Evolutionary conservation across 2,888 invertebrate species (phyloP).

Genomic region (Patella ulyssiponensis): DNA sequence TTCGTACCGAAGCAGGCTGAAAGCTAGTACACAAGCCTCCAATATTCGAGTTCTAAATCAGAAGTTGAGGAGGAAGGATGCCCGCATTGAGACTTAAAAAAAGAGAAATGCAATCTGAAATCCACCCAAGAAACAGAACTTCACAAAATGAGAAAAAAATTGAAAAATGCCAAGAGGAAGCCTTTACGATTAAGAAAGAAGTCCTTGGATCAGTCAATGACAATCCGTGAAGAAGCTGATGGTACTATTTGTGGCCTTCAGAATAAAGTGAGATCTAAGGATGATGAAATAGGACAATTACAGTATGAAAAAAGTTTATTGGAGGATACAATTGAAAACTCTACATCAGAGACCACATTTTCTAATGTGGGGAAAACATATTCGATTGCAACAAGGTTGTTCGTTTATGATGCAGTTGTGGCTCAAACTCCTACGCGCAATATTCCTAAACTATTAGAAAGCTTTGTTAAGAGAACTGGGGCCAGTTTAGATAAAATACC

Average conservation of each 20-base stretch:
- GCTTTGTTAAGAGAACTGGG: not conserved
- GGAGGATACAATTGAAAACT: not conserved
- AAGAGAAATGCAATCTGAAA: not conserved
- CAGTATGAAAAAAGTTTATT: conserved; percentile 1
- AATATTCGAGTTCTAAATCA: not conserved
- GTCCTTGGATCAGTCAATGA: not conserved
- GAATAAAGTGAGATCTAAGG: not conserved
- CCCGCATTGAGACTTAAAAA: not conserved
- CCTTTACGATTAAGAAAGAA: not conserved
- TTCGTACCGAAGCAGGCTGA: too few species aligned
- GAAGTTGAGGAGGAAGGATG: not conserved
- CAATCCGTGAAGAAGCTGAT: too few species aligned
- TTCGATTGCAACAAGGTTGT: conserved; percentile 20
- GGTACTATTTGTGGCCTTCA: not conserved
- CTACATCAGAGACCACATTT: not conserved
- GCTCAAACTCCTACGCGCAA: conserved; percentile 3
- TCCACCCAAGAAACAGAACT: not conserved
- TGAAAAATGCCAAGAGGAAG: not conserved
- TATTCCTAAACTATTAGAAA: not conserved
- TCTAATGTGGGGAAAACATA: conserved; percentile 7
- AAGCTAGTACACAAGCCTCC: not conserved
- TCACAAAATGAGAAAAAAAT: not conserved
- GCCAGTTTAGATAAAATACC: not conserved
- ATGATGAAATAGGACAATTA: not conserved
- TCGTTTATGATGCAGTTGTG: conserved; percentile 1